Conservation (phyloP, 1,140 invertebrate genomes). For the Maconellicoccus hirsutus region DNA sequence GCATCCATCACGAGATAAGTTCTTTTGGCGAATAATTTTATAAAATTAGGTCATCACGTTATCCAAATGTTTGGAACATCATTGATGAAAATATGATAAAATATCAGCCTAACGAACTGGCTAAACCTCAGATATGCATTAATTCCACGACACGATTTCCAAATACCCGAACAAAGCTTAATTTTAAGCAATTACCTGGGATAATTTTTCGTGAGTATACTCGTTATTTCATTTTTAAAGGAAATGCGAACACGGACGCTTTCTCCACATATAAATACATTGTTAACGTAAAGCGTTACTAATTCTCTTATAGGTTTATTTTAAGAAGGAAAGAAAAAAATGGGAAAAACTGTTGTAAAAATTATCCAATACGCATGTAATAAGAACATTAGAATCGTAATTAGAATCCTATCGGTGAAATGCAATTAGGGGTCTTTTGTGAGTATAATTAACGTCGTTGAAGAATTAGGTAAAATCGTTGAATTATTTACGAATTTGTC, state of each 20-base stretch:
- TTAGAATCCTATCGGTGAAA: not conserved
- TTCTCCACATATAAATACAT: not conserved
- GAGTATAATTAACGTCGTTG: not conserved
- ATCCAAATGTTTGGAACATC: too few relatives aligned
- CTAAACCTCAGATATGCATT: too few relatives aligned
- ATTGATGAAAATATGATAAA: too few relatives aligned
- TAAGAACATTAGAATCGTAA: not conserved
- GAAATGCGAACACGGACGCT: not conserved
- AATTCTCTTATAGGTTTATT: not conserved
- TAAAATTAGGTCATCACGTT: too few relatives aligned
- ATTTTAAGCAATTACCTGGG: not conserved
- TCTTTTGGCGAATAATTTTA: too few relatives aligned
- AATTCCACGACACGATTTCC: constrained; percentile 1
- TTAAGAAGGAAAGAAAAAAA: not conserved
- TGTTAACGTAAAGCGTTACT: not conserved
- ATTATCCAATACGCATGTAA: not conserved
- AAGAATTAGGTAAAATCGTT: too few relatives aligned
- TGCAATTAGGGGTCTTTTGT: constrained; percentile 3
- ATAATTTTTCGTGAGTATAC: not conserved
- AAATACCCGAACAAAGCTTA: not conserved
- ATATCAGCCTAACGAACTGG: too few relatives aligned
- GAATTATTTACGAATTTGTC: too few relatives aligned
- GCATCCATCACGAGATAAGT: too few relatives aligned
- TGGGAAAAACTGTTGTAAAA: not conserved
- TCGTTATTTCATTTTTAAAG: constrained; percentile 2